Evolutionary conservation across 1,140 invertebrate genomes (phyloP).

Genomic region (Brachionus paranguensis): DNA sequence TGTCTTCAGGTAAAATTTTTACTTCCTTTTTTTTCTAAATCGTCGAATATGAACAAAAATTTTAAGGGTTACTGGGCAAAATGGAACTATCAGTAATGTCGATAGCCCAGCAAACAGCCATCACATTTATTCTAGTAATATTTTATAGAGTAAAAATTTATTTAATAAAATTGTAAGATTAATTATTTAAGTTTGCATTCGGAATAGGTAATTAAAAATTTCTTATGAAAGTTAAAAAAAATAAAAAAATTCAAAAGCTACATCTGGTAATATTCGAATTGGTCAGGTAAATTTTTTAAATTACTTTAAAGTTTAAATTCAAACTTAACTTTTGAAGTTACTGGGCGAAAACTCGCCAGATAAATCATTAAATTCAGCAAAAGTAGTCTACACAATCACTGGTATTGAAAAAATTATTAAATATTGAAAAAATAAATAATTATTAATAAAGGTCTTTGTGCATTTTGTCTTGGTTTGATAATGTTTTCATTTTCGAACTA

Average conservation of each 20-base stretch:
- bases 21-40: background rate
- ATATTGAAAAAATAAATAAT: background rate
- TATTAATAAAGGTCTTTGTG: background rate
- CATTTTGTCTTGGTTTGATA: background rate
- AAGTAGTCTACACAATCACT: background rate
- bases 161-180: background rate
- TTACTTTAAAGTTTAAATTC: background rate
- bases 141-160: background rate
- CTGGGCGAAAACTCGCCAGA: background rate
- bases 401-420: background rate
- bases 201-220: background rate
- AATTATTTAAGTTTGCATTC: background rate
- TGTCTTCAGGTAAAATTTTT: background rate
- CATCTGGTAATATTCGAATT: conserved; percentile 1
- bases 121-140: background rate
- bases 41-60: background rate
- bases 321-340: background rate
- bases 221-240: background rate
- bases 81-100: conserved; percentile 5
- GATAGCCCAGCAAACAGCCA: background rate
- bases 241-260: background rate
- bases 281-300: background rate
- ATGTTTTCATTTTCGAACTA: background rate
- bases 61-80: background rate
- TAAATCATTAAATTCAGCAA: background rate